Conservation (phyloP, 1,140 invertebrate genomes). For the Cataglyphis hispanica region DNA sequence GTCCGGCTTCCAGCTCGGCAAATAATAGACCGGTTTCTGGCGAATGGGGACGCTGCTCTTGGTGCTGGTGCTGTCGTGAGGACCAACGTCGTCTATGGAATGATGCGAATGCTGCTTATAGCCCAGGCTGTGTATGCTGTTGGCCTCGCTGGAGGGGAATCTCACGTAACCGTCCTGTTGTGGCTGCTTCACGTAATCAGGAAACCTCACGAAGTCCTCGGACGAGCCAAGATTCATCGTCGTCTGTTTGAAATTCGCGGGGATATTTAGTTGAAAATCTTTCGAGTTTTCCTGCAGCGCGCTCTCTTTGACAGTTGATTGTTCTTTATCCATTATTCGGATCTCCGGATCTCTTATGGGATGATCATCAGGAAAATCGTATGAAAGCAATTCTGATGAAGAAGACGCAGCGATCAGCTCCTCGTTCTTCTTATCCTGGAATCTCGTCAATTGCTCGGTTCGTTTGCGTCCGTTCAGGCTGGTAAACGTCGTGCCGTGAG, state of each 20-base stretch:
- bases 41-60: conserved; percentile 75
- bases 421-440: conserved; percentile 26
- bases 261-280: conserved; percentile 8
- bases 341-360: conserved; percentile 57
- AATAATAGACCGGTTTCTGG: conserved; percentile 77
- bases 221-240: conserved; percentile 28
- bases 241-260: conserved; percentile 35
- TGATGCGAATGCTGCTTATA: conserved; percentile 75
- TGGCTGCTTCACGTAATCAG: conserved; percentile 62
- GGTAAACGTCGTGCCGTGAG: background rate
- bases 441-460: conserved; percentile 2
- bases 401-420: conserved; percentile 57
- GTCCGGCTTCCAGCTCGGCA: conserved; percentile 64
- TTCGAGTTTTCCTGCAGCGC: background rate
- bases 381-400: conserved; percentile 43
- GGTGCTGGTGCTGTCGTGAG: conserved; percentile 68
- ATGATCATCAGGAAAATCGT: conserved; percentile 44
- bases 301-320: conserved; percentile 54
- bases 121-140: conserved; percentile 81
- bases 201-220: conserved; percentile 77
- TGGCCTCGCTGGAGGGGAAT: conserved; percentile 81
- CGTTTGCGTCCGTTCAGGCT: conserved; percentile 32
- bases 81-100: conserved; percentile 30
- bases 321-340: conserved; percentile 68
- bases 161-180: conserved; percentile 72